Percentiles rank a stretch among this genome's conserved stretches.
Evolutionary conservation across 2,888 invertebrate genomes (phyloP).

Genomic region (Watsonalla binaria): DNA sequence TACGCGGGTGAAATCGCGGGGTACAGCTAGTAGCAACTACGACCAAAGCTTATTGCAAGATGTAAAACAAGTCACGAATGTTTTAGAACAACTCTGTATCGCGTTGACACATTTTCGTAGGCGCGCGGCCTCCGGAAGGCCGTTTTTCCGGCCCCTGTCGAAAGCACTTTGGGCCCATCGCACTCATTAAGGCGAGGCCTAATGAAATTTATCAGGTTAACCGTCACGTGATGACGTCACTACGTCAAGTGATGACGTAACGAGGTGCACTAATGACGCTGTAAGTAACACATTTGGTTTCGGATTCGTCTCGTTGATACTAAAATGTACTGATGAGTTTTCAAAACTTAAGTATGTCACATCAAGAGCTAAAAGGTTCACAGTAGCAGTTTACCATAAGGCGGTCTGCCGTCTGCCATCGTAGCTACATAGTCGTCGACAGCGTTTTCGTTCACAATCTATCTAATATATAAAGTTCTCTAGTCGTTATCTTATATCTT

Average conservation of each 20-base stretch:
- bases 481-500: too few species aligned
- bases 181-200: slow-evolving; percentile 24
- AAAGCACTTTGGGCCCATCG: slow-evolving; percentile 23
- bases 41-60: too few species aligned
- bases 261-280: not conserved
- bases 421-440: not conserved
- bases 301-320: too few species aligned
- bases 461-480: too few species aligned
- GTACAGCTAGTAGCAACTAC: too few species aligned
- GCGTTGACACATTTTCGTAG: not conserved
- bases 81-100: not conserved
- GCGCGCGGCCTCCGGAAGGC: not conserved
- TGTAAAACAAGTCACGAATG: not conserved
- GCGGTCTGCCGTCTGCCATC: not conserved
- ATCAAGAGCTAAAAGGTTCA: too few species aligned
- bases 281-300: not conserved
- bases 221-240: slow-evolving; percentile 9
- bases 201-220: slow-evolving; percentile 31
- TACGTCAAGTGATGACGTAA: slow-evolving; percentile 19
- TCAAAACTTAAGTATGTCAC: too few species aligned
- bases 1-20: too few species aligned
- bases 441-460: too few species aligned
- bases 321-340: too few species aligned
- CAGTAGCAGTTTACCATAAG: too few species aligned
- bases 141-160: slow-evolving; percentile 11